Conservation (phyloP, 2,888 invertebrate species). For the Heliconius hortense region DNA sequence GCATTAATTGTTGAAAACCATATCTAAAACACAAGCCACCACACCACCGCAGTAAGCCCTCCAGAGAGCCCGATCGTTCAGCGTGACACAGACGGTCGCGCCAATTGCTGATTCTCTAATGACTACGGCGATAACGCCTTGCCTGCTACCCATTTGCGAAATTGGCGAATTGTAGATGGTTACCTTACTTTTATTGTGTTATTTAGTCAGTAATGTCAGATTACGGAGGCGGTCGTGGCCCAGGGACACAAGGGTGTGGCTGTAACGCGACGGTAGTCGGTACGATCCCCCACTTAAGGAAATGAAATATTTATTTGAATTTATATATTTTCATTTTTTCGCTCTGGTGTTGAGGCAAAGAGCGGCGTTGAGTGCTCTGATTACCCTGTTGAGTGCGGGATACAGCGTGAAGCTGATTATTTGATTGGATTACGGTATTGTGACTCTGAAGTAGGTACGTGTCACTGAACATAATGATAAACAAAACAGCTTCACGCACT, state of each 20-base stretch:
- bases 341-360: background rate
- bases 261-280: background rate
- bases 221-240: background rate
- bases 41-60: background rate
- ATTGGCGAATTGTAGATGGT: constrained; percentile 14
- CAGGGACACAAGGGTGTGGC: background rate
- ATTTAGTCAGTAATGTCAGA: background rate
- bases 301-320: too few relatives aligned
- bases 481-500: too few relatives aligned
- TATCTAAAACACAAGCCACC: background rate
- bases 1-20: background rate
- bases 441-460: too few relatives aligned
- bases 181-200: background rate
- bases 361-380: fast-evolving
- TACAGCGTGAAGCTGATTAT: background rate
- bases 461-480: too few relatives aligned
- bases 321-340: too few relatives aligned
- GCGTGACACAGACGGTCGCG: constrained; percentile 20
- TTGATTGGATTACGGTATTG: too few relatives aligned
- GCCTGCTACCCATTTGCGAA: constrained; percentile 17
- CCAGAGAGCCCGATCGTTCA: constrained; percentile 11
- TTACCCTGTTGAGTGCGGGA: background rate
- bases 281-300: background rate
- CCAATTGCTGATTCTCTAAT: constrained; percentile 22
- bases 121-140: constrained; percentile 23